Conservation (phyloP, 2,888 invertebrate genomes). For the Drosophila quinaria region DNA sequence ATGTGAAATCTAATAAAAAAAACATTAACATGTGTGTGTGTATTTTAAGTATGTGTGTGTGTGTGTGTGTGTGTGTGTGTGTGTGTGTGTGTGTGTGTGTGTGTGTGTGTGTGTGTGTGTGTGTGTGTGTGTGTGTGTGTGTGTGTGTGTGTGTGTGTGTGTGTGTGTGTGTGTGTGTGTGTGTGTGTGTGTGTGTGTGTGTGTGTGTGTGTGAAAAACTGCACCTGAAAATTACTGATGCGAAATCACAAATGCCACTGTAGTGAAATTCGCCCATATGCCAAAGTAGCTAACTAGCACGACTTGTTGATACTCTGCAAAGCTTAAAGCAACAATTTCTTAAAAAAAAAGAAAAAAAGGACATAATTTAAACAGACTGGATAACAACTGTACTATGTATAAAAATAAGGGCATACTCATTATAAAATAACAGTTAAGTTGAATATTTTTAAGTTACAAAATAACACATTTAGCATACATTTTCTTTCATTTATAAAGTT, state of each 20-base stretch:
- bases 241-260: background rate
- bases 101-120: background rate
- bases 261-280: background rate
- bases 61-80: background rate
- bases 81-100: background rate
- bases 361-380: too few relatives aligned
- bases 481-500: too few relatives aligned
- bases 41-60: background rate
- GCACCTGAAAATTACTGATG: background rate
- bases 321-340: background rate
- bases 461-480: too few relatives aligned
- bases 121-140: background rate
- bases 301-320: background rate
- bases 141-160: background rate
- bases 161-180: background rate
- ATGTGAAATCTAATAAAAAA: constrained; percentile 24
- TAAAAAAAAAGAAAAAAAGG: background rate
- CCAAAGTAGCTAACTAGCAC: background rate
- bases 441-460: too few relatives aligned
- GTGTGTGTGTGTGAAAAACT: background rate
- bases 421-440: too few relatives aligned
- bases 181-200: background rate
- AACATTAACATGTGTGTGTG: background rate
- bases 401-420: too few relatives aligned
- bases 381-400: too few relatives aligned